phyloP scores from a whole-genome alignment of 30 jellyfish, hydroid and myxozoan species.

The Catostylus mosaicus region DNA sequence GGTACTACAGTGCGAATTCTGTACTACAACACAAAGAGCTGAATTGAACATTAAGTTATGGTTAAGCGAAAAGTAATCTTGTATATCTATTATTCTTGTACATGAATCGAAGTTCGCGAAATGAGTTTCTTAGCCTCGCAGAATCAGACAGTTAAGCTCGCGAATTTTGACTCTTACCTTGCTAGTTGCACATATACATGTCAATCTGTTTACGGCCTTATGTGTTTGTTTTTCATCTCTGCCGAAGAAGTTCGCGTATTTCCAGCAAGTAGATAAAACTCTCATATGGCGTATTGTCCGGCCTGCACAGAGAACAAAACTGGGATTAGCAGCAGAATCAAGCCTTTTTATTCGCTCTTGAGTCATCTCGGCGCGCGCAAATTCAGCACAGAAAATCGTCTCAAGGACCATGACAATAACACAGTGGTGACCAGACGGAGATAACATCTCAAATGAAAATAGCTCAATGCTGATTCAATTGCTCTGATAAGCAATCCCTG shows the following conservation, averaged over 20 bases:
- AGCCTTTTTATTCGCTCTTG: conserved; percentile 11
- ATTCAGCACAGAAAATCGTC: conserved; percentile 44
- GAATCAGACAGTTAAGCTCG: no score
- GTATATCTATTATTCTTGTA: no score
- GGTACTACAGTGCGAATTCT: no score
- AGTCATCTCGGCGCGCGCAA: conserved; percentile 36
- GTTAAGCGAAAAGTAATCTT: no score
- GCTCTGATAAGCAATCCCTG: conserved; percentile 42
- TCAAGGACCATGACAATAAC: conserved; percentile 32
- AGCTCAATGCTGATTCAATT: conserved; percentile 2
- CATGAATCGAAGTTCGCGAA: no score
- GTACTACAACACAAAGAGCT: no score
- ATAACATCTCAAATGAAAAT: conserved; percentile 24
- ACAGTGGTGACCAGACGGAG: conserved; percentile 71
- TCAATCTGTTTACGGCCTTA: not conserved
- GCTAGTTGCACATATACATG: not conserved
- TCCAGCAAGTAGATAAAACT: conserved; percentile 42
- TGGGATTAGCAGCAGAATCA: conserved; percentile 38
- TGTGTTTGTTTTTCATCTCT: conserved; percentile 29
- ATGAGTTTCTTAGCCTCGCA: no score
- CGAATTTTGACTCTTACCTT: not conserved
- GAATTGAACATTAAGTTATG: no score
- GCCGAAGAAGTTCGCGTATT: conserved; percentile 36
- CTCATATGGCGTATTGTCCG: conserved; percentile 24
- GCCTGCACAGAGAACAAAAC: conserved; percentile 36